A percentile compares a stretch with the other conserved stretches of the same genome.
Evolutionary conservation across 2,113 vertebrate species (phyloP).

Genomic region (Panthera uncia): DNA sequence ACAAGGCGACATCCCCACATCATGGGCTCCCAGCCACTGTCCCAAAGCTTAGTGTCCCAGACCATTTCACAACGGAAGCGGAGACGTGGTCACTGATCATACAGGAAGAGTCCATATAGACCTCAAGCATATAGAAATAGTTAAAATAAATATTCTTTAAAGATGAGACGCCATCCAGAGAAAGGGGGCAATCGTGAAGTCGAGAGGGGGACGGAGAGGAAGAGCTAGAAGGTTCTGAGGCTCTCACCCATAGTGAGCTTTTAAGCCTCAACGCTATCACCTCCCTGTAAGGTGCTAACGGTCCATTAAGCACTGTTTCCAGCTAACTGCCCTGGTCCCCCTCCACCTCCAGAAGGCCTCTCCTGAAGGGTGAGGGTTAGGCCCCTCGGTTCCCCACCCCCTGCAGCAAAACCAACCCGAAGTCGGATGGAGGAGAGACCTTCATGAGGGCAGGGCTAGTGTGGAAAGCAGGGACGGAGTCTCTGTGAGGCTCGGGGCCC

Average conservation of each 20-base stretch:
- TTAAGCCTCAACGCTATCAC: accelerated
- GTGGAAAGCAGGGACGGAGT: accelerated
- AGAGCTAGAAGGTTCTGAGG: neutral
- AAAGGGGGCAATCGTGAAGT: accelerated
- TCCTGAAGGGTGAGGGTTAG: neutral
- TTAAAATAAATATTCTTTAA: neutral
- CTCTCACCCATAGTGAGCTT: neutral
- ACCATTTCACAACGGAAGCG: accelerated
- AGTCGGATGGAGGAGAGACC: neutral
- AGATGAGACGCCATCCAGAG: neutral
- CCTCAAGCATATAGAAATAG: neutral
- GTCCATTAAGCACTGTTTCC: neutral
- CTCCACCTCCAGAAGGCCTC: neutral
- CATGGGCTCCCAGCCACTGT: accelerated
- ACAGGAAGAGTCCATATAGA: accelerated
- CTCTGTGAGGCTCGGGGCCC: neutral
- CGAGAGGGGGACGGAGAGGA: neutral
- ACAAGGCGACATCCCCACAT: accelerated
- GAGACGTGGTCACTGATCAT: accelerated
- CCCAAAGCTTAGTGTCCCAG: neutral
- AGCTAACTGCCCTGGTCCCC: neutral
- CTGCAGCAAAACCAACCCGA: accelerated
- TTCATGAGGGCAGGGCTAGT: neutral
- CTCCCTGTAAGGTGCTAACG: neutral
- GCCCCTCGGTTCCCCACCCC: neutral